These are phyloP conservation scores for Hypotaenidia okinawae DNA, from an alignment of 2,797 vertebrate genomes.

Conservation along the genomic window DNA sequence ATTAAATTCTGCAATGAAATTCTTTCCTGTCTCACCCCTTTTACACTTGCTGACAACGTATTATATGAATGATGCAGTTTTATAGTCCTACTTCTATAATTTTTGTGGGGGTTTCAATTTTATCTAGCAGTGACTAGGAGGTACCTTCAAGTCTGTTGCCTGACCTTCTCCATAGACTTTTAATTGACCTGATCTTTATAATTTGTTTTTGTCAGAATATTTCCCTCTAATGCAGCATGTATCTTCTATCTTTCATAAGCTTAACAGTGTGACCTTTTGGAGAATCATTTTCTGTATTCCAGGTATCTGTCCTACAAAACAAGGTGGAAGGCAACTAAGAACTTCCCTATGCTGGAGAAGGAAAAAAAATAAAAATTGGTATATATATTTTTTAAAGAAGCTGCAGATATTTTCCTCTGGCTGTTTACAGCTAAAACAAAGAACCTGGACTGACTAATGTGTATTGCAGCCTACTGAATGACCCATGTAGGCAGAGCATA, in stretches of 20 bases:
- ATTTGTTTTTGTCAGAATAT: background rate
- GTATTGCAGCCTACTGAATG: background rate
- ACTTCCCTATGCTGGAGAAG: background rate
- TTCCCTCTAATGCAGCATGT: background rate
- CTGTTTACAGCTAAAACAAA: background rate
- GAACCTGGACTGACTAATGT: background rate
- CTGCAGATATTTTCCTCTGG: background rate
- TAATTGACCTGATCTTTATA: background rate
- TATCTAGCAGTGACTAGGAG: background rate
- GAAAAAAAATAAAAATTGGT: background rate
- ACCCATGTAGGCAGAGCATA: background rate
- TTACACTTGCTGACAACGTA: background rate
- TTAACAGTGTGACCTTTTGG: background rate
- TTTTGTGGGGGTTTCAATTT: background rate
- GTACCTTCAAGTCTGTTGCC: background rate
- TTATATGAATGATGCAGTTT: background rate
- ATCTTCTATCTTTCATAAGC: background rate
- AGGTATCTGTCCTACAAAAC: background rate
- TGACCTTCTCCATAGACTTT: background rate
- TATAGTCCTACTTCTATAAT: background rate
- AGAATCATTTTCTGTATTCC: background rate
- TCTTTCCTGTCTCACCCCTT: background rate
- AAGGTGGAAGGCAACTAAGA: background rate
- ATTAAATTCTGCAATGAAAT: background rate
- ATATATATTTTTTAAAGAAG: background rate